phyloP scores from a whole-genome alignment of 23 tunicate genomes.

The Oikopleura albicans region DNA sequence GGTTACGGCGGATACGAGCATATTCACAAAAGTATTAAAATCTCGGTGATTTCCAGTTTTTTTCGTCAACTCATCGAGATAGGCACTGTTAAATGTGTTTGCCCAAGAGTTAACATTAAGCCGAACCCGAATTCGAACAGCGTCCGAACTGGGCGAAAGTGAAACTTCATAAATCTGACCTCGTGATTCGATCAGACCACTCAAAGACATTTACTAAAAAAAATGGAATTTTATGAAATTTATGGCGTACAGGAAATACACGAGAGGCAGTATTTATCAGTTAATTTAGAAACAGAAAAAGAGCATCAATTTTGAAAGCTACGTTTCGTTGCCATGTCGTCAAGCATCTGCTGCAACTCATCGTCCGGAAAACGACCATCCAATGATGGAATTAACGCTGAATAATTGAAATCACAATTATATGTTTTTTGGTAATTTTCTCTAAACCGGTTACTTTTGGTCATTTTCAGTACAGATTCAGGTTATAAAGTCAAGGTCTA shows the following conservation, averaged over 20 bases:
- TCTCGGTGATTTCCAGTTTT: not conserved
- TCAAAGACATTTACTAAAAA: too few relatives aligned
- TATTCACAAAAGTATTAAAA: not conserved
- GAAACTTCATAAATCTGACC: not conserved
- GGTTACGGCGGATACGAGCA: not conserved
- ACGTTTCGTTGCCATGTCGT: constrained; percentile 60
- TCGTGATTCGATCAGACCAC: not conserved
- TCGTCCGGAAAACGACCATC: constrained; percentile 74
- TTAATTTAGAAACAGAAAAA: too few relatives aligned
- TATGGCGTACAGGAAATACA: too few relatives aligned
- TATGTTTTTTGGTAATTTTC: too few relatives aligned
- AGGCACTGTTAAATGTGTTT: not conserved
- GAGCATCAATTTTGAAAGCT: constrained; percentile 78
- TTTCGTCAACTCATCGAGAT: not conserved
- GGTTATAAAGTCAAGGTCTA: too few relatives aligned
- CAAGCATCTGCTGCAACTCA: constrained; percentile 59
- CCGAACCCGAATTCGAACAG: not conserved
- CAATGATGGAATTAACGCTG: constrained; percentile 51
- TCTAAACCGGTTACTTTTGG: too few relatives aligned
- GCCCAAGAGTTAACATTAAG: not conserved
- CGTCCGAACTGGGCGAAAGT: not conserved
- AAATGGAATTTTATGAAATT: too few relatives aligned
- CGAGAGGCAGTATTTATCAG: too few relatives aligned
- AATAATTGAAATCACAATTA: too few relatives aligned
- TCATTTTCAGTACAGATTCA: too few relatives aligned